Percentiles rank a stretch among this genome's conserved stretches.
phyloP scores from a whole-genome alignment of 2,888 invertebrate genomes.

The Doris montereyensis region DNA sequence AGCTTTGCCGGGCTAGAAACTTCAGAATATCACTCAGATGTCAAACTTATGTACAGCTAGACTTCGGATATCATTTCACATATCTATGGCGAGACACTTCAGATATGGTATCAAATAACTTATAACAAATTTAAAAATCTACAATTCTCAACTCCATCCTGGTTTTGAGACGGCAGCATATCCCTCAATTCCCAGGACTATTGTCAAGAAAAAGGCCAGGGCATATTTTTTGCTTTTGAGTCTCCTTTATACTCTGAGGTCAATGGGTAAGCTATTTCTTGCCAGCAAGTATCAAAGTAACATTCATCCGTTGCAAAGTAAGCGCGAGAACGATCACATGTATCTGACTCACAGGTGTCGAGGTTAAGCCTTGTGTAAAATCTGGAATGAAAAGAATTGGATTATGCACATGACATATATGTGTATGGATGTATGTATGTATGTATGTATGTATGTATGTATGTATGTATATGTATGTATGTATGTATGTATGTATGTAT shows the following conservation, averaged over 20 bases:
- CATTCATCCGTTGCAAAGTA: conserved; percentile 52
- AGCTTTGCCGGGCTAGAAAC: too few relatives aligned
- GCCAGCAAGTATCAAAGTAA: conserved; percentile 59
- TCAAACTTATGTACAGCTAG: too few relatives aligned
- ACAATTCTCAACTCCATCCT: conserved; percentile 35
- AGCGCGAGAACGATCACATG: conserved; percentile 47
- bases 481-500: too few relatives aligned
- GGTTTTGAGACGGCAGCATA: conserved; percentile 52
- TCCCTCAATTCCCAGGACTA: conserved; percentile 54
- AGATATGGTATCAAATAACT: too few relatives aligned
- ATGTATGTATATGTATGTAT: conserved; percentile 5
- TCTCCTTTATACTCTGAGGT: conserved; percentile 49
- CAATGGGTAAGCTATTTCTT: conserved; percentile 59
- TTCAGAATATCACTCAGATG: too few relatives aligned
- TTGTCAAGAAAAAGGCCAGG: conserved; percentile 46
- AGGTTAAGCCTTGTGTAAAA: conserved; percentile 51
- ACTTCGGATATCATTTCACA: too few relatives aligned
- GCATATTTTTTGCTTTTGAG: conserved; percentile 50
- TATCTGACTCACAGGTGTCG: conserved; percentile 40
- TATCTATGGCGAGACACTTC: too few relatives aligned
- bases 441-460: background rate
- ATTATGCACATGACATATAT: background rate
- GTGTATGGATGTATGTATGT: too few relatives aligned
- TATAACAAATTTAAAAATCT: too few relatives aligned
- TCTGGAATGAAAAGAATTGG: conserved; percentile 46